Evolutionary conservation across 2,888 invertebrate genomes (phyloP), one percentile per base, ranked within the genome.

Genomic region (Chorisops tibialis): DNA sequence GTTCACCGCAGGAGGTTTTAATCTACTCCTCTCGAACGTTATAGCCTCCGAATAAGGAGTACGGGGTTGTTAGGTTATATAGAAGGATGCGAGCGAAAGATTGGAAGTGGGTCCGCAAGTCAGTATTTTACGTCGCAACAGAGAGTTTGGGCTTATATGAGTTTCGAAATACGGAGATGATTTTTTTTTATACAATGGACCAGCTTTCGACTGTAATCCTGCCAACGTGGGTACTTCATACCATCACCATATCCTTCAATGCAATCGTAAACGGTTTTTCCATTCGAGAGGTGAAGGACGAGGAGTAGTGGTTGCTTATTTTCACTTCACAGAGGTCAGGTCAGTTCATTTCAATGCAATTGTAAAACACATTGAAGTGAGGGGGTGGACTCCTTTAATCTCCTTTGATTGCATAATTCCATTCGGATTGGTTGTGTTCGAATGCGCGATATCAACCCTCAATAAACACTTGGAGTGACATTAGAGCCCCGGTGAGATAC

Each of bases 1-100:
- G 72, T 74, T 76, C 76, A 68, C 76, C 74, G 72, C 76, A 71
- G 75, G 76, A 75, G 74, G 72, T 74, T 73, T 75, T 75, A 76
- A 76, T 75, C 75, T 74, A 49, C 61, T 62, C 41, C 59, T 59
- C 59, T 48, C 19, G 30, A 48, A 43, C n/a, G 56, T 30, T 30
- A 30, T 30, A n/a, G 30, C 30, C 30, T n/a, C n/a, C 30, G 30
- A 9, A 30, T 9, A 9, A 30, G 30, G 7, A 30, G 30, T 30
- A 30, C n/a, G n/a, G n/a, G 30, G 30, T 30, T 30, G 30, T 30
- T 30, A 30, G 30, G 30, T 30, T 30, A 30, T n/a, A n/a, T 30
- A 30, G 30, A 30, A 30, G 30, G 30, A 30, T 30, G 30, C 30
- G 30, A 30, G 30, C 1, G 30, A 30, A 30, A 30, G 30, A 30